phyloP scores from a whole-genome alignment of 2,797 vertebrate genomes.

The Periophthalmus magnuspinnatus region DNA sequence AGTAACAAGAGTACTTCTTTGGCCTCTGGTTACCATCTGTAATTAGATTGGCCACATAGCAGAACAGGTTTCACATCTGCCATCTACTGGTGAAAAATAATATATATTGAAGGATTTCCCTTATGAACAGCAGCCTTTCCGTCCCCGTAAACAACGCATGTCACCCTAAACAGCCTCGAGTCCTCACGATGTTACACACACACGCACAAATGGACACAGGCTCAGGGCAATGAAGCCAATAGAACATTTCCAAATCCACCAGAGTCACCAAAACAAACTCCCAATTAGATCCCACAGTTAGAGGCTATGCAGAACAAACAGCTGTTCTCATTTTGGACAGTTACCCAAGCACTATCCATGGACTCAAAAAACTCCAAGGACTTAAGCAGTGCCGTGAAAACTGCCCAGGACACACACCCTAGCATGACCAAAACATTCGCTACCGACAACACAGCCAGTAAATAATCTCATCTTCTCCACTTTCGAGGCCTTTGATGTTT shows the following conservation, averaged over 20 bases:
- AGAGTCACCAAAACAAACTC: slow-evolving; percentile 42
- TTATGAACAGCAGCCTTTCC: background rate
- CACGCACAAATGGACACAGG: slow-evolving; percentile 4
- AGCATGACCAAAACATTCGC: slow-evolving; percentile 14
- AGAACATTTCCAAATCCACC: background rate
- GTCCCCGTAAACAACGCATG: no score
- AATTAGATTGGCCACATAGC: no score
- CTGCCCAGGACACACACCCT: slow-evolving; percentile 13
- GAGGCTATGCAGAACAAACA: slow-evolving; percentile 45
- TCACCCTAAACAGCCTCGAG: background rate
- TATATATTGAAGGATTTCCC: background rate
- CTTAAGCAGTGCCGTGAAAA: slow-evolving; percentile 18
- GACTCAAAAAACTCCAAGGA: slow-evolving; percentile 6
- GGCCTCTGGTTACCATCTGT: no score
- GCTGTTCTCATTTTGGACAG: slow-evolving; percentile 44
- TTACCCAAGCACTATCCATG: slow-evolving; percentile 16
- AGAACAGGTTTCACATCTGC: no score
- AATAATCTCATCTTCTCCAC: background rate
- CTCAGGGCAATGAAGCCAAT: slow-evolving; percentile 11
- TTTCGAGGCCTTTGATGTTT: slow-evolving; percentile 14
- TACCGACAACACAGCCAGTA: background rate
- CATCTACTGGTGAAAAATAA: no score
- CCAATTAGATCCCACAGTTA: slow-evolving; percentile 45
- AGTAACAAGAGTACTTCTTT: no score
- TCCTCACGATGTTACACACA: background rate